phyloP scores from a whole-genome alignment of 2,888 invertebrate species.

The Sinelater perroti region DNA sequence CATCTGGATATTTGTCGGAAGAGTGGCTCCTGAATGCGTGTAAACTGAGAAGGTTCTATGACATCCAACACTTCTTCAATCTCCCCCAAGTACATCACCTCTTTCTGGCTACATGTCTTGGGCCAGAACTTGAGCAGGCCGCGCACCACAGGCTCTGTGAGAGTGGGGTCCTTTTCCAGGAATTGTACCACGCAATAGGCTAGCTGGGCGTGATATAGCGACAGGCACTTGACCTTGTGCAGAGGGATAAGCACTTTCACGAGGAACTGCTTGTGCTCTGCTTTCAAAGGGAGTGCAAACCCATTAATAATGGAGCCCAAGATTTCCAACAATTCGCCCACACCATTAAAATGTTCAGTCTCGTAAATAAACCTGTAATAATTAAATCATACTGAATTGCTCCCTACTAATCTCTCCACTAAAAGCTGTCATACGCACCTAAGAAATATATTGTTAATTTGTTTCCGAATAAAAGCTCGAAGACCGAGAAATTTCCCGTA shows the following conservation, averaged over 20 bases:
- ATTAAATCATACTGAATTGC: conserved; percentile 26
- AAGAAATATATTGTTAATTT: conserved; percentile 97
- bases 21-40: conserved; percentile 96
- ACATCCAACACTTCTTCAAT: conserved; percentile 99
- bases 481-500: conserved; percentile 97
- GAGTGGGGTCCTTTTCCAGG: conserved; percentile 94
- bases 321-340: conserved; percentile 98
- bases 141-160: conserved; percentile 94
- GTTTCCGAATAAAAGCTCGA: conserved; percentile 96
- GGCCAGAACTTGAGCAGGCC: conserved; percentile 98
- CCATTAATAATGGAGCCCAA: conserved; percentile 99
- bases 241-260: conserved; percentile 93
- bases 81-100: conserved; percentile 99
- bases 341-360: conserved; percentile 99
- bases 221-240: conserved; percentile 95
- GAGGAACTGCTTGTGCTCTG: conserved; percentile 97
- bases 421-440: conserved; percentile 68
- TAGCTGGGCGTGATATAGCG: conserved; percentile 96
- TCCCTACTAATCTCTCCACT: too few relatives aligned
- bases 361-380: conserved; percentile 96
- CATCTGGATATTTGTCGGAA: conserved; percentile 99
- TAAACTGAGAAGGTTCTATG: conserved; percentile 99
- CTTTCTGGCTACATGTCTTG: conserved; percentile 98
- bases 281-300: conserved; percentile 97
- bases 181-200: conserved; percentile 99